Evolutionary conservation across 2,113 vertebrate genomes (phyloP).

Genomic region (Glaucomys volans): DNA sequence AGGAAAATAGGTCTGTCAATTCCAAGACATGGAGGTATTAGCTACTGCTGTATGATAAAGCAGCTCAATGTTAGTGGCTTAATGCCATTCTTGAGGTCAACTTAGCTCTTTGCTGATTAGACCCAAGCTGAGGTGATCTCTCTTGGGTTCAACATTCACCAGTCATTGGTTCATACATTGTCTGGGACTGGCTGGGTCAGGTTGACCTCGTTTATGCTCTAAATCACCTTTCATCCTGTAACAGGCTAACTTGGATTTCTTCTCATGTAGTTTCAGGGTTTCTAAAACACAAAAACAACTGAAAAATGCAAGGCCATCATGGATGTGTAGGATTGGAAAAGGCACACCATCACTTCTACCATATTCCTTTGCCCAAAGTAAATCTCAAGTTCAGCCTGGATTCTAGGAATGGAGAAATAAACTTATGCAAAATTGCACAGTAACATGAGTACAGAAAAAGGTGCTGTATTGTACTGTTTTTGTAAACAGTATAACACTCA

Average conservation of each 20-base stretch:
- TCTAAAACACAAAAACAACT: neutral
- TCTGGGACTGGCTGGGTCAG: neutral
- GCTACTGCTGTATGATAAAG: neutral
- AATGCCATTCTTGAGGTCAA: neutral
- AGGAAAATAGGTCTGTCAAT: neutral
- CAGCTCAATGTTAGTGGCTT: neutral
- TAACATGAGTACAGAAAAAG: neutral
- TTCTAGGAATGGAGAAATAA: neutral
- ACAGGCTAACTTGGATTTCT: neutral
- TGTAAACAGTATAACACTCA: neutral
- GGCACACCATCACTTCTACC: neutral
- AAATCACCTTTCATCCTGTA: neutral
- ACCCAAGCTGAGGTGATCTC: neutral
- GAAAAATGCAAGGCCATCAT: too few relatives aligned
- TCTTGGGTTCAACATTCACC: neutral
- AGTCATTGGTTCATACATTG: neutral
- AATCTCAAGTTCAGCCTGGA: neutral
- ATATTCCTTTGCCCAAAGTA: neutral
- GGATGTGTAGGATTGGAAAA: neutral
- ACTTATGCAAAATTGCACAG: neutral
- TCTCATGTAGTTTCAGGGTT: neutral
- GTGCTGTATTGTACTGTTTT: neutral
- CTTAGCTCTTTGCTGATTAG: neutral
- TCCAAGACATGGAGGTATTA: neutral
- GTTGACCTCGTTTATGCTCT: neutral